phyloP scores from a whole-genome alignment of 2,888 invertebrate species.

The Brenthis daphne region DNA sequence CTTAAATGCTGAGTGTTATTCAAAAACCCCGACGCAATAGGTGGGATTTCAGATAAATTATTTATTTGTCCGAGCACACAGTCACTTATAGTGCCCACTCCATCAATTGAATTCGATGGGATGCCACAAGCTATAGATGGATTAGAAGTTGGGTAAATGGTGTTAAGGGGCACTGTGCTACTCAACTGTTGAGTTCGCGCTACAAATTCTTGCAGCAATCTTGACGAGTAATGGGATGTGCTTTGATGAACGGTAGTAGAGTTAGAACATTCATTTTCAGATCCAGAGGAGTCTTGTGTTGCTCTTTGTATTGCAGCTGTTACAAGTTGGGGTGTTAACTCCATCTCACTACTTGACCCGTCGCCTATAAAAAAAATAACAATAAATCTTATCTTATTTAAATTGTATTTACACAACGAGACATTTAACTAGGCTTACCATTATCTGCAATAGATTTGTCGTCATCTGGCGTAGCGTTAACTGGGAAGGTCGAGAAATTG shows the following conservation, averaged over 20 bases:
- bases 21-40: constrained; percentile 66
- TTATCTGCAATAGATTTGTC: constrained; percentile 79
- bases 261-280: constrained; percentile 85
- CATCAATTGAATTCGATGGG: constrained; percentile 58
- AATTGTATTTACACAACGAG: neutral
- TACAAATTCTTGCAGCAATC: constrained; percentile 90
- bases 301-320: constrained; percentile 89
- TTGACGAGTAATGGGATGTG: constrained; percentile 86
- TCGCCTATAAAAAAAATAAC: constrained; percentile 67
- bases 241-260: constrained; percentile 78
- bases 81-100: constrained; percentile 65
- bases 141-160: constrained; percentile 55
- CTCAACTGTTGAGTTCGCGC: constrained; percentile 89
- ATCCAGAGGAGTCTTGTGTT: constrained; percentile 85
- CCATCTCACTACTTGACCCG: constrained; percentile 88
- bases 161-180: constrained; percentile 65
- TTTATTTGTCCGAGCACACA: constrained; percentile 72
- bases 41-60: constrained; percentile 64
- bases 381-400: neutral
- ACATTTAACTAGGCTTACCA: constrained; percentile 52
- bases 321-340: constrained; percentile 88
- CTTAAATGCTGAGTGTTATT: constrained; percentile 68
- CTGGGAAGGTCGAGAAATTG: constrained; percentile 82
- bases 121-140: constrained; percentile 56
- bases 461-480: constrained; percentile 65